phyloP scores from a whole-genome alignment of 2,797 vertebrate species.

The Silurus lanzhouensis region DNA sequence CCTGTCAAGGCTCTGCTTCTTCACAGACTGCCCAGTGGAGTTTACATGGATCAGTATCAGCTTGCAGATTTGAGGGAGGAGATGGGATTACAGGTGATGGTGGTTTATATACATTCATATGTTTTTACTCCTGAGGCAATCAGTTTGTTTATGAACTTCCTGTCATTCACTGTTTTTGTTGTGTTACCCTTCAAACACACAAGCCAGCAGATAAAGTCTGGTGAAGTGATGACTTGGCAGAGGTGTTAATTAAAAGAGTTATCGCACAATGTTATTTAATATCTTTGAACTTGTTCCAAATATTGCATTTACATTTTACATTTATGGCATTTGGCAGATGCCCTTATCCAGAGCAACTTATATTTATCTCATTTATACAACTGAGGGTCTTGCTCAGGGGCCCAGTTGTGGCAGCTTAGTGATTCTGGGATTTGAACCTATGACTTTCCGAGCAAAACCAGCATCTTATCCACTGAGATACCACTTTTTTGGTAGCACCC shows the following conservation, averaged over 20 bases:
- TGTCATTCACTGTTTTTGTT: background rate
- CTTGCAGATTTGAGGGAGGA: slow-evolving; percentile 76
- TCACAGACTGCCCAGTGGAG: slow-evolving; percentile 75
- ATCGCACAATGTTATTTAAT: background rate
- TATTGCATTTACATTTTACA: background rate
- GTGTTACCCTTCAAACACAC: background rate
- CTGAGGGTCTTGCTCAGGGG: too few relatives aligned
- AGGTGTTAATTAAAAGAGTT: background rate
- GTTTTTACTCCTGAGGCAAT: too few relatives aligned
- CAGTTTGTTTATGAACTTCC: background rate
- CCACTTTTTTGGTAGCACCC: background rate
- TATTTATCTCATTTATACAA: too few relatives aligned
- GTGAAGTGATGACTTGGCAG: background rate
- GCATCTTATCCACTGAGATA: too few relatives aligned
- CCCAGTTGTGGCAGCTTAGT: too few relatives aligned
- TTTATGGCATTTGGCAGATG: too few relatives aligned
- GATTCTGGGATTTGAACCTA: too few relatives aligned
- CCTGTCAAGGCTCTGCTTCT: slow-evolving; percentile 73
- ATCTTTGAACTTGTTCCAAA: background rate
- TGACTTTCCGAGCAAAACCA: too few relatives aligned
- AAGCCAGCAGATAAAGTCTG: background rate
- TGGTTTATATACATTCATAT: background rate
- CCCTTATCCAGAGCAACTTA: too few relatives aligned
- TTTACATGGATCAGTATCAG: slow-evolving; percentile 90
- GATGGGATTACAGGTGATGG: slow-evolving; percentile 80